phyloP scores from a whole-genome alignment of 2,797 vertebrate genomes.

The Xiphorhynchus erythropygius region DNA sequence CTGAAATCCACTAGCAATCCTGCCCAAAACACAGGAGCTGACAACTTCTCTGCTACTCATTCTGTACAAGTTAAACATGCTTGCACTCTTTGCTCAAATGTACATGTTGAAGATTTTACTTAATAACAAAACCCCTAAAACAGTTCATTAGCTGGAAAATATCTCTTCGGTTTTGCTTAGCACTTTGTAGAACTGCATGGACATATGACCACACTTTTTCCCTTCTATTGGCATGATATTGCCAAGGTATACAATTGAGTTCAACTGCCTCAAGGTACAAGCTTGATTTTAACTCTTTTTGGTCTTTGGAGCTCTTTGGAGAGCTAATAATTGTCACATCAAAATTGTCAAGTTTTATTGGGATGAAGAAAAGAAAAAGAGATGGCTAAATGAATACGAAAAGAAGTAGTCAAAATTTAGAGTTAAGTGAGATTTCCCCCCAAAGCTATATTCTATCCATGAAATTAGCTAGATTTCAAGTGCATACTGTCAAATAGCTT shows the following conservation, averaged over 20 bases:
- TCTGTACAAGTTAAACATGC: not conserved
- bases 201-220: not conserved
- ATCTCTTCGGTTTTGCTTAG: not conserved
- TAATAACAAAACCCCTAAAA: not conserved
- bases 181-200: not conserved
- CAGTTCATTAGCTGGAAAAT: not conserved
- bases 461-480: not conserved
- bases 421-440: not conserved
- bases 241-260: not conserved
- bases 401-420: not conserved
- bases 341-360: not conserved
- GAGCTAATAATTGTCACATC: not conserved
- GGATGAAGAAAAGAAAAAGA: not conserved
- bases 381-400: not conserved
- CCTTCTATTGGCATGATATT: not conserved
- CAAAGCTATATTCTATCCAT: not conserved
- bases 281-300: not conserved
- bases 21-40: not conserved
- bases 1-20: not conserved
- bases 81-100: not conserved
- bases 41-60: not conserved
- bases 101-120: not conserved
- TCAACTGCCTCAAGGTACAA: rapidly evolving
- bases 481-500: not conserved
- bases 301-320: not conserved